These are phyloP conservation scores for Argentina silus DNA, from an alignment of 2,797 vertebrate genomes.

Conservation along the genomic window DNA sequence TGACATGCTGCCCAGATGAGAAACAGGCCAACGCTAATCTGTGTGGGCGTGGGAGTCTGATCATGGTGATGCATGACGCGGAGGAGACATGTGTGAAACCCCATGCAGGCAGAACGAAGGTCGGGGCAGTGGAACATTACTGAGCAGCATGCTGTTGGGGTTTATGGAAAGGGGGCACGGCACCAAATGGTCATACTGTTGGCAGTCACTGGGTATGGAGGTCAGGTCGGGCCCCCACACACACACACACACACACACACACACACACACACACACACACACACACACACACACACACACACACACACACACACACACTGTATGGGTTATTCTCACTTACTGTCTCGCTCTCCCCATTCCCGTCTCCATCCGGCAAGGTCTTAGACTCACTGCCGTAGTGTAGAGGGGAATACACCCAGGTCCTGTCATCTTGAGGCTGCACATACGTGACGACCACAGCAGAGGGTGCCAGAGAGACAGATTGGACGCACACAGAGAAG, in stretches of 20 bases:
- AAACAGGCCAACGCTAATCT: constrained; percentile 17
- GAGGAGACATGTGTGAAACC: constrained; percentile 14
- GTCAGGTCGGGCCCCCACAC: background rate
- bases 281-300: constrained; percentile 36
- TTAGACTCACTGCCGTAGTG: constrained; percentile 94
- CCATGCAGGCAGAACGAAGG: constrained; percentile 27
- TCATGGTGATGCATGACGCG: constrained; percentile 23
- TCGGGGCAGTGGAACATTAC: background rate
- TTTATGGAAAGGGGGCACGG: constrained; percentile 49
- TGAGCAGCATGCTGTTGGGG: constrained; percentile 54
- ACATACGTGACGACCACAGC: constrained; percentile 77
- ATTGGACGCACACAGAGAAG: constrained; percentile 43
- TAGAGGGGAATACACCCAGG: constrained; percentile 99
- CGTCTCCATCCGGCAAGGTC: constrained; percentile 91
- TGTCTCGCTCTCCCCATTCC: constrained; percentile 92
- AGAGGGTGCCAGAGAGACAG: constrained; percentile 78
- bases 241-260: constrained; percentile 31
- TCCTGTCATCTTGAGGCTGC: constrained; percentile 97
- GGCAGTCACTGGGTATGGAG: background rate
- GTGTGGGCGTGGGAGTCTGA: background rate
- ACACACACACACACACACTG: constrained; percentile 38
- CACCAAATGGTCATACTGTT: constrained; percentile 51
- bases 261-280: constrained; percentile 31
- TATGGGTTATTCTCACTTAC: constrained; percentile 86
- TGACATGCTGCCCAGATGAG: background rate